phyloP scores from a whole-genome alignment of 2,113 vertebrate species.

The Lutjanus erythropterus region DNA sequence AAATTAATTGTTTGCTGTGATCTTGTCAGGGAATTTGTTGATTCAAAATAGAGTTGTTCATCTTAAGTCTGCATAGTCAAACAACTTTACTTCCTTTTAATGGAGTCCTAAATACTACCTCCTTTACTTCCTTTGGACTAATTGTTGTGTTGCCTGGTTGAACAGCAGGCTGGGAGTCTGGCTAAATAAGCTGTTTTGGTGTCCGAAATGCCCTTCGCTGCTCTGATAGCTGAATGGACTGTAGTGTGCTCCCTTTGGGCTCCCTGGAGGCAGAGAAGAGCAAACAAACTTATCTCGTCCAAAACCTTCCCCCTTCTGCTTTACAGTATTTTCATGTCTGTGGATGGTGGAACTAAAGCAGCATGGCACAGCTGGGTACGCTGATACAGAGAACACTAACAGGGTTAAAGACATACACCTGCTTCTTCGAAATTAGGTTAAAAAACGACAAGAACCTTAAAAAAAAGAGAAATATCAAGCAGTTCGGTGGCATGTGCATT shows the following conservation, averaged over 20 bases:
- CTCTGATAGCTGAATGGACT: constrained; percentile 50
- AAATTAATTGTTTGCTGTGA: neutral
- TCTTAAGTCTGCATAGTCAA: neutral
- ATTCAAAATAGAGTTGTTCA: neutral
- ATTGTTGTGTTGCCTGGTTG: neutral
- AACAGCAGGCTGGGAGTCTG: neutral
- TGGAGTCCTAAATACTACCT: neutral
- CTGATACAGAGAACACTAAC: constrained; percentile 6
- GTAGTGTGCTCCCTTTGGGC: constrained; percentile 10
- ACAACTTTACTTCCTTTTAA: neutral
- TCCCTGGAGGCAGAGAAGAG: constrained; percentile 42
- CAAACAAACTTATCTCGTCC: constrained; percentile 64
- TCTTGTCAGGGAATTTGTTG: neutral
- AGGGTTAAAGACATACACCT: neutral
- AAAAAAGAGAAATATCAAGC: neutral
- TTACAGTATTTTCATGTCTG: constrained; percentile 39
- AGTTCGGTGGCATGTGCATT: neutral
- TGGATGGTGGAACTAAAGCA: constrained; percentile 22
- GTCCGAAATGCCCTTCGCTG: constrained; percentile 51
- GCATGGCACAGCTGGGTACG: constrained; percentile 27
- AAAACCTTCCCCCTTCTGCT: constrained; percentile 5
- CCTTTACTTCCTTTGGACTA: neutral
- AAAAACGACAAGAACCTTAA: neutral
- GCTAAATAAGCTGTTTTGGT: constrained; percentile 35
- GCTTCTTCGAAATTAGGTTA: neutral